A percentile compares a stretch with the other conserved stretches of the same genome.
phyloP scores from a whole-genome alignment of 2,888 invertebrate species.

The Pachymerium ferrugineum region DNA sequence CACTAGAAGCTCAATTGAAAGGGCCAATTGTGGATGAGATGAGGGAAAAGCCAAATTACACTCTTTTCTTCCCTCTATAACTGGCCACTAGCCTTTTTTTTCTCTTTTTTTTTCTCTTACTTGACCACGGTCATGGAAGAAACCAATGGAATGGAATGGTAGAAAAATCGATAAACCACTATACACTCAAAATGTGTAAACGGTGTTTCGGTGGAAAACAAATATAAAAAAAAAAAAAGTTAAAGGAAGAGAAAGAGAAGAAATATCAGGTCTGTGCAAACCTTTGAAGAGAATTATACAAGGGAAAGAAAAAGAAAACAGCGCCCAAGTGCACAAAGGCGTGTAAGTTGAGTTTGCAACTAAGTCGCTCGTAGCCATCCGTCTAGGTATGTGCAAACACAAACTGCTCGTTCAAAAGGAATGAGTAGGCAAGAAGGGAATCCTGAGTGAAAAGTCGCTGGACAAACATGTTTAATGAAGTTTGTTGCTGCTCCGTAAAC shows the following conservation, averaged over 20 bases:
- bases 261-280: slow-evolving; percentile 19
- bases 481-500: neutral
- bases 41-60: slow-evolving; percentile 2
- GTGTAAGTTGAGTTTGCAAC: slow-evolving; percentile 24
- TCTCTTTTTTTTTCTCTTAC: too few species aligned
- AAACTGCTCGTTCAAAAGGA: slow-evolving; percentile 6
- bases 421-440: neutral
- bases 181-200: slow-evolving; percentile 14
- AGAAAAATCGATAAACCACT: slow-evolving; percentile 24
- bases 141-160: slow-evolving; percentile 27
- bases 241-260: neutral
- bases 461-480: slow-evolving; percentile 24
- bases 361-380: slow-evolving; percentile 10
- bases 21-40: slow-evolving; percentile 12
- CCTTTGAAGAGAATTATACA: slow-evolving; percentile 17
- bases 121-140: neutral
- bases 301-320: too few species aligned
- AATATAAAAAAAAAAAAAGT: slow-evolving; percentile 1
- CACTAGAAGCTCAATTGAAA: slow-evolving; percentile 22
- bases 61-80: slow-evolving; percentile 4
- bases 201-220: slow-evolving; percentile 3
- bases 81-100: neutral
- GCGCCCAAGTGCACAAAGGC: slow-evolving; percentile 23
- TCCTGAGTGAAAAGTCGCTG: neutral
- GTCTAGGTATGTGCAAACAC: slow-evolving; percentile 19